A percentile compares a stretch with the other conserved stretches of the same genome.
Conservation (phyloP, 2,888 invertebrate species). For the Cephalotes varians region DNA sequence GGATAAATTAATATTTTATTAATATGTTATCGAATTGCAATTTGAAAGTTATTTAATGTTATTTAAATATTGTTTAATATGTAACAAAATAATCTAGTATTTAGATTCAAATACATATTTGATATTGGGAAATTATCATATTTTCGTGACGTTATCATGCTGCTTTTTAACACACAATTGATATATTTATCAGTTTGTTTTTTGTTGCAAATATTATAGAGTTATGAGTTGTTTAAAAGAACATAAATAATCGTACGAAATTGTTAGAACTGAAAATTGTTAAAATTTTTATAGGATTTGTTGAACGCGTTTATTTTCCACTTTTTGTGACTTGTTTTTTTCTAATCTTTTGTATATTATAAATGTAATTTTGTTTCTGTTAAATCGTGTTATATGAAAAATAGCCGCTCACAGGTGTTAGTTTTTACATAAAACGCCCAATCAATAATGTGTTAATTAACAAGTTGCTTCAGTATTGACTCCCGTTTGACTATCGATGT, state of each 20-base stretch:
- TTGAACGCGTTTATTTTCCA: neutral
- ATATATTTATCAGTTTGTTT: neutral
- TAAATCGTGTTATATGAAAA: neutral
- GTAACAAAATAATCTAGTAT: neutral
- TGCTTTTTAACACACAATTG: neutral
- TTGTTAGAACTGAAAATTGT: neutral
- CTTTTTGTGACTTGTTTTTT: neutral
- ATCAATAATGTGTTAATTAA: neutral
- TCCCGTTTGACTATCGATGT: neutral
- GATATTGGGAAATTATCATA: neutral
- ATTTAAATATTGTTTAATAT: neutral
- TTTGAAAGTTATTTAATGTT: neutral
- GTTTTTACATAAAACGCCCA: neutral
- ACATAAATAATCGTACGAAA: neutral
- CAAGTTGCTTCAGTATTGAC: neutral
- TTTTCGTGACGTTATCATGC: neutral
- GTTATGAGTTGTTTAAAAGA: neutral
- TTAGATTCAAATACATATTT: neutral
- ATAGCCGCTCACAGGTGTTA: too few species aligned
- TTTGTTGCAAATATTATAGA: neutral
- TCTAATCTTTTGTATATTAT: neutral
- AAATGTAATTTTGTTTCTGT: neutral
- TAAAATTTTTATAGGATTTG: neutral
- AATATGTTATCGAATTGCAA: neutral
- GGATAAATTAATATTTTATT: neutral